Evolutionary conservation across 2,113 vertebrate genomes (phyloP).

Genomic region (Propithecus coquereli): DNA sequence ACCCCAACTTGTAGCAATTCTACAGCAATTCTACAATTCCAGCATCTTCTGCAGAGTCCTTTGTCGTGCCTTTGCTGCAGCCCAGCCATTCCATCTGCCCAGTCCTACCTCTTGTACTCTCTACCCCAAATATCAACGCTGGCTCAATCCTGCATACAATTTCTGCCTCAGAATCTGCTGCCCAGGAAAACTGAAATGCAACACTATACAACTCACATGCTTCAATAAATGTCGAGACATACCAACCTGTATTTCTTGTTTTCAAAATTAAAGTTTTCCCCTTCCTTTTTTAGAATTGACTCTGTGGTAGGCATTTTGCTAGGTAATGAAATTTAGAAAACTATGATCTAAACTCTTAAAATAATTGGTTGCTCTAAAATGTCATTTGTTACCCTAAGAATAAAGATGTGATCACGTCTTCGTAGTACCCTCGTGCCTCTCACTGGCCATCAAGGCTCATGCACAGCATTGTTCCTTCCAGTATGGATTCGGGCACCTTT

Average conservation of each 20-base stretch:
- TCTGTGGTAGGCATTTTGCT: background rate
- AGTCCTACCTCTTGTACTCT: background rate
- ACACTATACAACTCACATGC: background rate
- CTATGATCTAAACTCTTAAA: background rate
- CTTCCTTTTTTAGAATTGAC: background rate
- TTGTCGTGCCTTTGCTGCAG: too few species aligned
- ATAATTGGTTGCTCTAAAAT: background rate
- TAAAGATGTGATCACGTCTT: background rate
- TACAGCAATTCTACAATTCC: background rate
- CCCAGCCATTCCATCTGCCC: background rate
- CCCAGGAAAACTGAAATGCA: background rate
- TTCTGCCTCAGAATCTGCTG: background rate
- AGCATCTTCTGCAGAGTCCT: background rate
- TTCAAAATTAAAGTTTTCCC: background rate
- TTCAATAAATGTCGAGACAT: background rate
- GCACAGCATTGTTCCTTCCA: background rate
- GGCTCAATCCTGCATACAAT: background rate
- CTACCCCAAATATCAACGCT: background rate
- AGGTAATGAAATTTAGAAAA: background rate
- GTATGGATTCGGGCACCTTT: accelerated
- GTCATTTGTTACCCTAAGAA: background rate
- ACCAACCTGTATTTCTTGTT: background rate
- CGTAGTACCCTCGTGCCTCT: background rate
- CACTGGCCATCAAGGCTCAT: background rate
- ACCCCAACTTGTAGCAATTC: background rate